Base-by-base conservation (phyloP, 1,140 invertebrate genomes). In the Holcopasites calliopsidis region DNA sequence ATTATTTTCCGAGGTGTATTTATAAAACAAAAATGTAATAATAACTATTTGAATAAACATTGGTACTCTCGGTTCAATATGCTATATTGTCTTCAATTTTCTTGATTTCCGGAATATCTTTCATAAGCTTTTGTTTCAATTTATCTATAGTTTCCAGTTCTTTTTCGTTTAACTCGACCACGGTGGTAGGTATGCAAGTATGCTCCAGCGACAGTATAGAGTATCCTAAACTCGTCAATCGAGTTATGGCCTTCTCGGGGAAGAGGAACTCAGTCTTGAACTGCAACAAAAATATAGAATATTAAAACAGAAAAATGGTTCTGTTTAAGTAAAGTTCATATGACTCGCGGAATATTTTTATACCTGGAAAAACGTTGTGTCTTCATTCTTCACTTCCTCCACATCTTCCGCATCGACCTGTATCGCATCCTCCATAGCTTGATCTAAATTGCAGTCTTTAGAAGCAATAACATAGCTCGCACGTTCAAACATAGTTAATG, bases 371-470 rank as follows among this genome's bases (percentile, higher is more conserved):
- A 66, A 78, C 74, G 89, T 88, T 40, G 70, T 79, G 38, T 89
- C 85, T 28, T 91, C 83, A 11, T 92, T 85, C 28, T 92, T 77
- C 44, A 92, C 42, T 88, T 91, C 87, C 47, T 92, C 88, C 2
- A 95, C 93, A 64, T 95, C 94, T 85, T 95, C 93, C 2, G 94
- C 94, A 4, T 93, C 93, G 49, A 89, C 84, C 74, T 92, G 88
- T 76, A 95, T 95, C 0, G 94, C 95, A 91, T 94, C 92, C 35
- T 95, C 94, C 11, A 92, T 92, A 16, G 92, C 93, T 47, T 86
- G 82, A 79, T 95, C 93, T 35, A 94, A 83, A 82, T 84, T 64
- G 76, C 75, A 23, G 28, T 79, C 75, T 57, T 88, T 82, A 66
- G 89, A 87, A 0, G 92, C 90, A 79, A 91, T 80, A 13, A 95